Conservation (phyloP, 2,113 vertebrate genomes). For the rat (Rattus norvegicus) region DNA sequence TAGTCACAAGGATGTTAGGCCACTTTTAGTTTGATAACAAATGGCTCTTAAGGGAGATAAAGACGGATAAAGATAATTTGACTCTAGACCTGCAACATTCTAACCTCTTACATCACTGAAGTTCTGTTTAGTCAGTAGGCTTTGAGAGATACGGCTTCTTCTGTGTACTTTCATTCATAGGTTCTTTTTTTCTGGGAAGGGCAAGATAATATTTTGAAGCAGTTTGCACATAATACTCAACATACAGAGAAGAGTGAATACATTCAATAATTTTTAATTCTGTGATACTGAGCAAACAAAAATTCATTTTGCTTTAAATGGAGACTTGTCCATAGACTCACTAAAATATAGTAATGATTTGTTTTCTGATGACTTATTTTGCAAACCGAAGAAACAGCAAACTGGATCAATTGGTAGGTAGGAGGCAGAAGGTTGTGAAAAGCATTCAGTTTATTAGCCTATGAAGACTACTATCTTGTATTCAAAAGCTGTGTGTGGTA, state of each 20-base stretch:
- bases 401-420: conserved; percentile 7
- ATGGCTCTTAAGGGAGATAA: neutral
- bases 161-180: neutral
- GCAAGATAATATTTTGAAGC: conserved; percentile 3
- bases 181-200: neutral
- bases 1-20: neutral
- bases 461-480: neutral
- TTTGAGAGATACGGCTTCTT: neutral
- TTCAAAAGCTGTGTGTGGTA: neutral
- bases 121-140: neutral
- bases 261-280: conserved; percentile 2
- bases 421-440: neutral
- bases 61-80: neutral
- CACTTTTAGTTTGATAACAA: neutral
- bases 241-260: neutral
- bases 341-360: neutral
- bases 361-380: conserved; percentile 36
- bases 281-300: neutral
- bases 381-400: conserved; percentile 3
- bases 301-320: neutral
- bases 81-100: neutral
- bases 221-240: neutral
- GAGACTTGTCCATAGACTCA: neutral
- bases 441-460: neutral
- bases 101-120: too few species aligned